Evolutionary conservation across 2,888 invertebrate species (phyloP).

Genomic region (Drosophila anomalipes): DNA sequence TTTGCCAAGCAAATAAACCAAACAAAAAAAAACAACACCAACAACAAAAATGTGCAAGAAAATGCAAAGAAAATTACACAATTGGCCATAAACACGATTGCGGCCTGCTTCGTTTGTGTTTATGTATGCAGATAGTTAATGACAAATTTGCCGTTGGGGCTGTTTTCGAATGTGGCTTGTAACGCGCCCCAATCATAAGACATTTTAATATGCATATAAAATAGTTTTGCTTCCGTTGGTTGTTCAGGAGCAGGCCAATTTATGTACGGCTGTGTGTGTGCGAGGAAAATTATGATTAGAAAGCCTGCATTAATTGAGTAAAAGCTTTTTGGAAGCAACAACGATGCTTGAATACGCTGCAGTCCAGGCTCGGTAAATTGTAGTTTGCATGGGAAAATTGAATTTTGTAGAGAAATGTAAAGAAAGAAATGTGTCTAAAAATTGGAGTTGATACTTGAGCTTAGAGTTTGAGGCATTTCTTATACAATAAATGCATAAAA

Average conservation of each 20-base stretch:
- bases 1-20: slow-evolving; percentile 38
- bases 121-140: slow-evolving; percentile 32
- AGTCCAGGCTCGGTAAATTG: neutral
- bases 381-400: neutral
- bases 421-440: neutral
- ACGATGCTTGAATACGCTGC: slow-evolving; percentile 12
- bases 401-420: neutral
- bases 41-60: slow-evolving; percentile 29
- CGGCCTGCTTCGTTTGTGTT: slow-evolving; percentile 10
- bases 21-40: neutral
- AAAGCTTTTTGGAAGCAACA: slow-evolving; percentile 5
- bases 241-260: slow-evolving; percentile 29
- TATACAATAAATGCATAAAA: neutral
- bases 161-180: slow-evolving; percentile 12
- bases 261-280: slow-evolving; percentile 14
- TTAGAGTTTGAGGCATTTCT: neutral
- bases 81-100: slow-evolving; percentile 69
- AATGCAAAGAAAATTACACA: slow-evolving; percentile 69
- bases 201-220: slow-evolving; percentile 26
- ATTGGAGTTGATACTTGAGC: neutral
- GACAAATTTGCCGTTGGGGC: slow-evolving; percentile 51
- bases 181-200: slow-evolving; percentile 36
- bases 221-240: slow-evolving; percentile 62
- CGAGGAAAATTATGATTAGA: slow-evolving; percentile 47
- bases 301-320: slow-evolving; percentile 23